phyloP scores from a whole-genome alignment of 2,797 vertebrate species.

The Pseudochirops cupreus region DNA sequence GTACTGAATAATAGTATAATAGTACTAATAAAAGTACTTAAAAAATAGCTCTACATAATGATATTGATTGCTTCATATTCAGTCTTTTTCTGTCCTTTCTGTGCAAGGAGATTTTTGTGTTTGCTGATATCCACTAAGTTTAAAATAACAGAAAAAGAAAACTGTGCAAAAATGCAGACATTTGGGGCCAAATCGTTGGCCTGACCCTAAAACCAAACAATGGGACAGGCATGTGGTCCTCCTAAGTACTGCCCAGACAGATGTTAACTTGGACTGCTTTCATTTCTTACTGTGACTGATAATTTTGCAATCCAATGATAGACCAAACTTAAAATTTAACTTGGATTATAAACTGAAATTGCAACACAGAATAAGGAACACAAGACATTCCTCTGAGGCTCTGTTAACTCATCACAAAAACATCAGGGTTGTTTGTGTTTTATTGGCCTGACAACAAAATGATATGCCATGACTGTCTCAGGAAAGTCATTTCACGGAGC shows the following conservation, averaged over 20 bases:
- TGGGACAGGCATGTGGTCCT: slow-evolving; percentile 58
- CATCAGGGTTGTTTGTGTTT: slow-evolving; percentile 9
- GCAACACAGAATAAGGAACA: slow-evolving; percentile 20
- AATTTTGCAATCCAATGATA: slow-evolving; percentile 54
- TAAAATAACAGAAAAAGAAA: slow-evolving; percentile 60
- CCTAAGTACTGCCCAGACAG: slow-evolving; percentile 69
- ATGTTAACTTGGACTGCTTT: slow-evolving; percentile 76
- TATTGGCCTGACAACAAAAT: slow-evolving; percentile 26
- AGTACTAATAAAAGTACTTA: too few species aligned
- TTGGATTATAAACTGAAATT: slow-evolving; percentile 57
- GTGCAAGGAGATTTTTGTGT: neutral
- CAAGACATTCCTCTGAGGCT: neutral
- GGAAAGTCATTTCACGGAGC: neutral
- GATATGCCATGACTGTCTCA: neutral
- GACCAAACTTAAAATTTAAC: slow-evolving; percentile 61
- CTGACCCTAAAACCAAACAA: slow-evolving; percentile 80
- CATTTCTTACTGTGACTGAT: slow-evolving; percentile 69
- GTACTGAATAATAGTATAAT: too few species aligned
- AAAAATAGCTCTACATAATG: neutral
- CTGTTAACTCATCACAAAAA: slow-evolving; percentile 7
- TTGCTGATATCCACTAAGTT: neutral
- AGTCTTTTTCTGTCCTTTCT: neutral
- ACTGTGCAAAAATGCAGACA: slow-evolving; percentile 81
- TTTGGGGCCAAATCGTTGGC: slow-evolving; percentile 75
- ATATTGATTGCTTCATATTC: neutral